Conservation (phyloP, 2,797 vertebrate genomes). For the Hippocampus kuda region DNA sequence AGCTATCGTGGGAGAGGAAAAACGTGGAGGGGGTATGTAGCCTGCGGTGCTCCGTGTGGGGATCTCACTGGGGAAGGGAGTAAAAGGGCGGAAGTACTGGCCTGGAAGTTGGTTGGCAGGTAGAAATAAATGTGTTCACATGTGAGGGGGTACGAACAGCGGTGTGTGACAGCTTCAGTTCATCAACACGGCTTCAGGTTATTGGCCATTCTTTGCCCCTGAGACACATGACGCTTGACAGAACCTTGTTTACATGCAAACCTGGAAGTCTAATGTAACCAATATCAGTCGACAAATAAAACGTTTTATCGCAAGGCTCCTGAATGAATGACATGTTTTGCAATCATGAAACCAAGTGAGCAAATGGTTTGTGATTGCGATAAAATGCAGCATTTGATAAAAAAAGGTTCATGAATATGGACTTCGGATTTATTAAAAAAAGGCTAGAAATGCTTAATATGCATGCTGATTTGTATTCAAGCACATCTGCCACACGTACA, state of each 20-base stretch:
- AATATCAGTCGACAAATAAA: slow-evolving; percentile 24
- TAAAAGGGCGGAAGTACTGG: slow-evolving; percentile 30
- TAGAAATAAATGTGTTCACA: slow-evolving; percentile 15
- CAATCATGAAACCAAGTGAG: slow-evolving; percentile 14
- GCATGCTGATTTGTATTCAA: slow-evolving; percentile 36
- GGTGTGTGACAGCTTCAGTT: slow-evolving; percentile 32
- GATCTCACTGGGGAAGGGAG: slow-evolving; percentile 25
- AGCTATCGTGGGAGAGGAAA: slow-evolving; percentile 48
- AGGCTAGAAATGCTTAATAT: slow-evolving; percentile 7
- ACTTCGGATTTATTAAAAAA: slow-evolving; percentile 16
- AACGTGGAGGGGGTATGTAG: slow-evolving; percentile 16
- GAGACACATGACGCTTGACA: slow-evolving; percentile 11
- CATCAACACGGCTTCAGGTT: slow-evolving; percentile 18
- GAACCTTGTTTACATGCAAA: slow-evolving; percentile 21
- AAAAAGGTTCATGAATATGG: slow-evolving; percentile 17
- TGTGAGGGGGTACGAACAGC: slow-evolving; percentile 13
- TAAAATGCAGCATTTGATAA: slow-evolving; percentile 30
- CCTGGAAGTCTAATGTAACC: slow-evolving; percentile 7
- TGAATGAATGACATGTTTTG: slow-evolving; percentile 20
- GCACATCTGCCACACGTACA: slow-evolving; percentile 24
- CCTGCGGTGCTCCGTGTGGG: slow-evolving; percentile 22
- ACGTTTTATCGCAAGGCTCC: slow-evolving; percentile 33
- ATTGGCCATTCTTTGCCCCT: slow-evolving; percentile 15
- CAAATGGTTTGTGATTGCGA: slow-evolving; percentile 30
- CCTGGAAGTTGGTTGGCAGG: slow-evolving; percentile 24